Evolutionary conservation across 2,888 invertebrate species (phyloP).

Genomic region (Blastobasis adustella): DNA sequence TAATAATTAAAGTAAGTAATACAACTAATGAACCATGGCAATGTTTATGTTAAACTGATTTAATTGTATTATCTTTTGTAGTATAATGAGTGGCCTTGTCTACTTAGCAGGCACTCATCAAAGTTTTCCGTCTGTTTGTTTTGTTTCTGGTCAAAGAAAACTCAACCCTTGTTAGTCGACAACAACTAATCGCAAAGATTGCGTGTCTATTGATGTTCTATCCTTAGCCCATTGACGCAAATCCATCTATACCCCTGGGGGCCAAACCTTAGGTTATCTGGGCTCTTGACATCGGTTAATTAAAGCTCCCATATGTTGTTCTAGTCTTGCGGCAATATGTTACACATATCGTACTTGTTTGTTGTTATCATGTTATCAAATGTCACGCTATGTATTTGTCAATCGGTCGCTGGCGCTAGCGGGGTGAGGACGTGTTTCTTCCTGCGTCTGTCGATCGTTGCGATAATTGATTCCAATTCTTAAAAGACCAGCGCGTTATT

Average conservation of each 20-base stretch:
- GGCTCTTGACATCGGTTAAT: slow-evolving; percentile 37
- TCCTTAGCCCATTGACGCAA: slow-evolving; percentile 52
- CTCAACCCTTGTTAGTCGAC: slow-evolving; percentile 38
- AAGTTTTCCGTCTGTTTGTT: slow-evolving; percentile 30
- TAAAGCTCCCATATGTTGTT: slow-evolving; percentile 27
- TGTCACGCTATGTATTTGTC: slow-evolving; percentile 22
- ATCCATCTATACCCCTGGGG: slow-evolving; percentile 26
- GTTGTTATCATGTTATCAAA: slow-evolving; percentile 25
- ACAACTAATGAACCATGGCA: no score
- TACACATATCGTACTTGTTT: slow-evolving; percentile 3
- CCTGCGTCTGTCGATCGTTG: neutral
- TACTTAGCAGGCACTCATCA: neutral
- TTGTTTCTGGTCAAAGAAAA: slow-evolving; percentile 41
- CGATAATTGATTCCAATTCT: no score
- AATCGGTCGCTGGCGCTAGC: slow-evolving; percentile 23
- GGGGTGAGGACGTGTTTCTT: slow-evolving; percentile 23
- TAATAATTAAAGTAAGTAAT: no score
- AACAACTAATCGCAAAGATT: slow-evolving; percentile 30
- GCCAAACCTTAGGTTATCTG: slow-evolving; percentile 49
- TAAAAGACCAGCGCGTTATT: no score
- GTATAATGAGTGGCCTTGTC: no score
- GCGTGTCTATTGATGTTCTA: slow-evolving; percentile 16
- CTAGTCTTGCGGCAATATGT: slow-evolving; percentile 12
- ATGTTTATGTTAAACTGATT: no score
- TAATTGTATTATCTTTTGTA: no score